phyloP scores from a whole-genome alignment of 2,888 invertebrate genomes.

The Priocnemis perturbator region DNA sequence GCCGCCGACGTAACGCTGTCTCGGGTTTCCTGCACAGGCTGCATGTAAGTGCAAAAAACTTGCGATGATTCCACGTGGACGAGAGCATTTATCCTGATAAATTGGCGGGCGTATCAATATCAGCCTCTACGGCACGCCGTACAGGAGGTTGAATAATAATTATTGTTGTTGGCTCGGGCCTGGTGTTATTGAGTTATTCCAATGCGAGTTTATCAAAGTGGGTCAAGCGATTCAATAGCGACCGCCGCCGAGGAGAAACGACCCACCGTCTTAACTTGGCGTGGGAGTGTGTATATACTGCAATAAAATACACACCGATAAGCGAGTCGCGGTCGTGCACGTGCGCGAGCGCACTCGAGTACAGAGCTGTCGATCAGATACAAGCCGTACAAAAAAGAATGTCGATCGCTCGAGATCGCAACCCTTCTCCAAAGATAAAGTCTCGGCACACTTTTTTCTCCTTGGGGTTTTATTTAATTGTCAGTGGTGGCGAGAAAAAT shows the following conservation, averaged over 20 bases:
- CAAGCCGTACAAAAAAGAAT: constrained; percentile 5
- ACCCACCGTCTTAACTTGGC: constrained; percentile 59
- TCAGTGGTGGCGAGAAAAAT: too few species aligned
- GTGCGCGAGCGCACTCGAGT: constrained; percentile 13
- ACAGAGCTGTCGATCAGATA: background rate
- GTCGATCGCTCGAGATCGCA: too few species aligned
- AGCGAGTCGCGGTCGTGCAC: constrained; percentile 22
- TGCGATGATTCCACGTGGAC: too few species aligned
- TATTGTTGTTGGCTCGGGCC: constrained; percentile 65
- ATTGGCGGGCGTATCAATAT: constrained; percentile 42
- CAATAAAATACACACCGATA: constrained; percentile 29
- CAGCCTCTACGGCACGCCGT: constrained; percentile 5
- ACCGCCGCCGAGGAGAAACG: constrained; percentile 64
- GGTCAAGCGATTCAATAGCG: constrained; percentile 75
- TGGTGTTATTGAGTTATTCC: constrained; percentile 71
- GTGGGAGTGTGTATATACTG: constrained; percentile 56
- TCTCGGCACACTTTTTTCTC: too few species aligned
- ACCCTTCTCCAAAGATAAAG: too few species aligned
- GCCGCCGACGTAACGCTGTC: too few species aligned
- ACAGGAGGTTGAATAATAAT: constrained; percentile 68
- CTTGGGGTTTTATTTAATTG: too few species aligned
- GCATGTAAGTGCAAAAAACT: too few species aligned
- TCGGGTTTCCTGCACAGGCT: too few species aligned
- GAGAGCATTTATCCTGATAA: constrained; percentile 29
- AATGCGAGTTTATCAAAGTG: constrained; percentile 75